A percentile compares a stretch with the other conserved stretches of the same genome.
Evolutionary conservation across 2,113 vertebrate genomes (phyloP).

Genomic region (Coracopsis vasa): DNA sequence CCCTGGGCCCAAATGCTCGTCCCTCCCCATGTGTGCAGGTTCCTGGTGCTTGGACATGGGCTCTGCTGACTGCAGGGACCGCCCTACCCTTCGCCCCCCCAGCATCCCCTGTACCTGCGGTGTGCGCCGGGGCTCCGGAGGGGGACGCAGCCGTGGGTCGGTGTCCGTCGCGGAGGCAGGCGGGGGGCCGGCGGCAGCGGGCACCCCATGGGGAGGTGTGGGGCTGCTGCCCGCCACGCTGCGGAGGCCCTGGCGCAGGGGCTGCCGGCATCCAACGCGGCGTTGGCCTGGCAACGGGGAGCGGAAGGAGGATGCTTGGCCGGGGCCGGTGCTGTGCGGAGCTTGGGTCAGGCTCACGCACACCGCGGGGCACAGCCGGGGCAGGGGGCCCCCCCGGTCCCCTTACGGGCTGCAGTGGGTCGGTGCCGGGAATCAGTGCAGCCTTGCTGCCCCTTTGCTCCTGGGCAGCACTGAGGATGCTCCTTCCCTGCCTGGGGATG

Average conservation of each 20-base stretch:
- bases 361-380: background rate
- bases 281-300: constrained; percentile 54
- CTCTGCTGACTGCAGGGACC: background rate
- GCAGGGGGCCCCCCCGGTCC: background rate
- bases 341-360: background rate
- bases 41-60: background rate
- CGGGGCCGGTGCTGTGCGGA: background rate
- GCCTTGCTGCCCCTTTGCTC: background rate
- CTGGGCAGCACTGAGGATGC: background rate
- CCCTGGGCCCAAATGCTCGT: background rate
- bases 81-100: background rate
- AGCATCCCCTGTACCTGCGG: background rate
- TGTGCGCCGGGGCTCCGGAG: background rate
- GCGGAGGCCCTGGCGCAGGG: constrained; percentile 27
- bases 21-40: background rate
- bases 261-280: constrained; percentile 29
- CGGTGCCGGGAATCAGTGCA: background rate
- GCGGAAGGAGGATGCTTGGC: background rate
- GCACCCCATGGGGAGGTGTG: background rate
- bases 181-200: background rate
- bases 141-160: background rate
- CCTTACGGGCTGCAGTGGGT: background rate
- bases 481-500: background rate
- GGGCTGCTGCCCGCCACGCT: background rate
- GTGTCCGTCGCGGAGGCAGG: background rate